These are phyloP conservation scores for Amphimedon queenslandica DNA, from an alignment of 37 sponge, comb jelly and placozoan genomes.

Conservation along the genomic window DNA sequence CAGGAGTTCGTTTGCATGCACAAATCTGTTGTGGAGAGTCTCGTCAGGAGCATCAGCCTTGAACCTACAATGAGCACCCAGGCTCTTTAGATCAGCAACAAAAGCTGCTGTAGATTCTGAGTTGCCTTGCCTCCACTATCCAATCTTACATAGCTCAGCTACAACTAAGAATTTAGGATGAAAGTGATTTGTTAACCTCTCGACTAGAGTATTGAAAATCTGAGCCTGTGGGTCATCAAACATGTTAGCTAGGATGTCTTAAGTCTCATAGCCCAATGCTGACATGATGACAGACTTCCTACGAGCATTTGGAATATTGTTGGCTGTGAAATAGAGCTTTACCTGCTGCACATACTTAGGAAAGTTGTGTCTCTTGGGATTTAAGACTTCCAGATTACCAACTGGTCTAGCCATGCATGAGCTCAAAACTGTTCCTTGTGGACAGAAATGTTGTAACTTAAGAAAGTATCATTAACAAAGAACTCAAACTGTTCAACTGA, in stretches of 20 bases:
- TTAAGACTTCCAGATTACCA: no score
- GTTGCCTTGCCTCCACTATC: not conserved
- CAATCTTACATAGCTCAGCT: conserved; percentile 27
- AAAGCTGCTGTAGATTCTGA: not conserved
- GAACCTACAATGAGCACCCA: not conserved
- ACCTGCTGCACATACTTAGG: no score
- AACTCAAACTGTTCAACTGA: no score
- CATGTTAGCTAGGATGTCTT: conserved; percentile 3
- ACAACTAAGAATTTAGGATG: conserved; percentile 14
- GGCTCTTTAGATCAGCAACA: not conserved
- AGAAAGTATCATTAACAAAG: no score
- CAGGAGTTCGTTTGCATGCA: no score
- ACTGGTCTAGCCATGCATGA: no score
- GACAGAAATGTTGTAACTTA: no score
- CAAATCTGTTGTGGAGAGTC: not conserved
- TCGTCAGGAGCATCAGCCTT: not conserved
- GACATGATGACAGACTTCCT: no score
- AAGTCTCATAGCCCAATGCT: conserved; percentile 6
- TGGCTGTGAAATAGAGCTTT: no score
- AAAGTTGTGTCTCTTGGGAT: no score
- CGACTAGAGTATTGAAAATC: conserved; percentile 3
- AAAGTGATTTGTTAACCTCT: conserved; percentile 2
- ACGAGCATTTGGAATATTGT: no score
- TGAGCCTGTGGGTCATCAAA: conserved; percentile 19
- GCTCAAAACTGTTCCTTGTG: no score